Evolutionary conservation across 2,113 vertebrate species (phyloP).

Genomic region (Rhineura floridana): DNA sequence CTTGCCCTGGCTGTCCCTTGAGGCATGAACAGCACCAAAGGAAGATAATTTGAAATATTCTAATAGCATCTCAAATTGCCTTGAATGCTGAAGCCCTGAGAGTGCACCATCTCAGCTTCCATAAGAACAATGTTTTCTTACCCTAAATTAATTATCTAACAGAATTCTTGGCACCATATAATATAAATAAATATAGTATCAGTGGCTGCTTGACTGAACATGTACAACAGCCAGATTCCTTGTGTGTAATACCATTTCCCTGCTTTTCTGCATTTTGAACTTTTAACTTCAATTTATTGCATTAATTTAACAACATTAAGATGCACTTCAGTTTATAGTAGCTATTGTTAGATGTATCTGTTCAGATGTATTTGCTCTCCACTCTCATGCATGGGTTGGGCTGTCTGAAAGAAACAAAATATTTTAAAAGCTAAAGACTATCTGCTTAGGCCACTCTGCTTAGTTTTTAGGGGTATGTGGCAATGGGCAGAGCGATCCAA

Average conservation of each 20-base stretch:
- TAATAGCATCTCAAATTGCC: neutral
- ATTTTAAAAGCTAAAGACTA: neutral
- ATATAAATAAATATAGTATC: too few relatives aligned
- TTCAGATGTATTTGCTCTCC: too few relatives aligned
- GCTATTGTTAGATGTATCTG: neutral
- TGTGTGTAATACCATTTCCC: neutral
- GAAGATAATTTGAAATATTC: neutral
- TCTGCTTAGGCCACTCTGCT: neutral
- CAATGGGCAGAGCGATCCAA: too few relatives aligned
- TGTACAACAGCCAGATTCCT: neutral
- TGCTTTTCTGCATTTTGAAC: neutral
- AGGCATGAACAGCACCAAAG: neutral
- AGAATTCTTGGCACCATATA: neutral
- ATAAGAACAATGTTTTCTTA: neutral
- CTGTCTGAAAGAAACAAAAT: neutral
- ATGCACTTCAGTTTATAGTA: neutral
- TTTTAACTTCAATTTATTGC: neutral
- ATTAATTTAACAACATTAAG: neutral
- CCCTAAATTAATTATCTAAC: neutral
- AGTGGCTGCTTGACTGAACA: neutral
- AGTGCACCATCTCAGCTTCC: neutral
- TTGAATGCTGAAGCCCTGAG: neutral
- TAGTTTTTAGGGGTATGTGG: neutral
- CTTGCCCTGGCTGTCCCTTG: neutral
- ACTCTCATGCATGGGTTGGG: neutral